Conservation (phyloP, 2,113 vertebrate genomes). For the Cephalopholis sonnerati region DNA sequence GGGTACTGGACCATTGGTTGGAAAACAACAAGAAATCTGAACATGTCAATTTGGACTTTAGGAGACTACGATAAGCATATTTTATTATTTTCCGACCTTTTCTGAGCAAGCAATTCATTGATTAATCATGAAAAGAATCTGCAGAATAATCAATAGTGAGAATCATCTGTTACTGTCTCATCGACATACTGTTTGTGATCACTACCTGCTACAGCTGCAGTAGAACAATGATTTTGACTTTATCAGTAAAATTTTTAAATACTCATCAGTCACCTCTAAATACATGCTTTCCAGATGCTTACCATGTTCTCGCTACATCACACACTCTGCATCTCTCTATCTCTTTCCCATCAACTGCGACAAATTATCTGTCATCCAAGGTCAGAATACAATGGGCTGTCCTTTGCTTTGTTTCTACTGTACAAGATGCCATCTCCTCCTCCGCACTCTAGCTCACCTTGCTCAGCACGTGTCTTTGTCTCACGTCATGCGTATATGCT, state of each 20-base stretch:
- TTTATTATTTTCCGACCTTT: not conserved
- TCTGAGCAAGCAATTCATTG: not conserved
- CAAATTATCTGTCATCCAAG: slow-evolving; percentile 49
- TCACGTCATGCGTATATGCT: not conserved
- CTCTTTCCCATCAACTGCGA: slow-evolving; percentile 22
- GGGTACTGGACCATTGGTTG: not conserved
- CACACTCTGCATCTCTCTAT: slow-evolving; percentile 25
- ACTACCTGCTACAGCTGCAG: not conserved
- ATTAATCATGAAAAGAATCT: not conserved
- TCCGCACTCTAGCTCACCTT: not conserved
- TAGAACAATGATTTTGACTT: not conserved
- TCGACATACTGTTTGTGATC: not conserved
- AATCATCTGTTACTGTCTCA: not conserved
- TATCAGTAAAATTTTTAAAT: not conserved
- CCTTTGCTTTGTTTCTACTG: slow-evolving; percentile 32
- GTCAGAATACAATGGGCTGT: slow-evolving; percentile 25
- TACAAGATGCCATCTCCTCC: slow-evolving; percentile 9
- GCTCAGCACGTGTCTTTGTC: slow-evolving; percentile 1
- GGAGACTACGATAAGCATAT: not conserved
- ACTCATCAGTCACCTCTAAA: slow-evolving; percentile 18
- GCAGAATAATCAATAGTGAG: not conserved
- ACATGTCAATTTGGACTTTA: not conserved
- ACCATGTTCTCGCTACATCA: slow-evolving; percentile 1
- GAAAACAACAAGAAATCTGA: not conserved
- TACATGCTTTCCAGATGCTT: slow-evolving; percentile 16